Evolutionary conservation across 2,797 vertebrate species (phyloP).

Genomic region (Pampus argenteus): DNA sequence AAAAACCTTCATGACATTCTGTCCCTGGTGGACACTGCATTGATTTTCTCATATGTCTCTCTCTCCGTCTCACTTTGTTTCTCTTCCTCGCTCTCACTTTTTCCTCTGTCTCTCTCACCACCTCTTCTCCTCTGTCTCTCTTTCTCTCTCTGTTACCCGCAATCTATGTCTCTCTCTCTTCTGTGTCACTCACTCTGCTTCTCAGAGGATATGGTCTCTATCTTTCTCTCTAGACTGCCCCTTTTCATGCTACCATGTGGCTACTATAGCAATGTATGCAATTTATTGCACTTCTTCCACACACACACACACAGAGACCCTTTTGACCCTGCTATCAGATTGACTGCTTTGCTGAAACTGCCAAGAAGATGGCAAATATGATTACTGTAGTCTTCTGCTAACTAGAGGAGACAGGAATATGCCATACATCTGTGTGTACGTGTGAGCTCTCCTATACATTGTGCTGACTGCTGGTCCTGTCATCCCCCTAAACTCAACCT

Average conservation of each 20-base stretch:
- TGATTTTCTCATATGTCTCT: conserved; percentile 75
- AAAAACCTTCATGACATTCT: conserved; percentile 76
- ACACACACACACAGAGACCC: conserved; percentile 17
- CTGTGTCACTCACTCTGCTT: conserved; percentile 35
- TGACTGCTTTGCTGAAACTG: conserved; percentile 69
- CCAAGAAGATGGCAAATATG: conserved; percentile 72
- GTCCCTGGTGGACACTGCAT: conserved; percentile 81
- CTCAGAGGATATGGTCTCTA: conserved; percentile 32
- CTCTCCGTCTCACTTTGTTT: conserved; percentile 45
- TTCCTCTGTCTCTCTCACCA: conserved; percentile 18
- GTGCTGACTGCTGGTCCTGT: conserved; percentile 71
- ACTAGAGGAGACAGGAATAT: conserved; percentile 66
- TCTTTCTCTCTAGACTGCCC: conserved; percentile 25
- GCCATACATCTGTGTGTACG: conserved; percentile 52
- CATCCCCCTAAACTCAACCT: conserved; percentile 46
- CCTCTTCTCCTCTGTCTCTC: background rate
- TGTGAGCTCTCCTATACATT: conserved; percentile 48
- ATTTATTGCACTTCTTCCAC: conserved; percentile 44
- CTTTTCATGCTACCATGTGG: conserved; percentile 52
- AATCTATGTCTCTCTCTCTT: conserved; percentile 31
- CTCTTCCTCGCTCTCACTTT: conserved; percentile 23
- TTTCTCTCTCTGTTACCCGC: conserved; percentile 15
- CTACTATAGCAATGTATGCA: conserved; percentile 21
- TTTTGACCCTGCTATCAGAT: conserved; percentile 60
- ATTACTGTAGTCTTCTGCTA: conserved; percentile 58